These are phyloP conservation scores for Cheilosia vulpina DNA, from an alignment of 2,888 invertebrate genomes.

Conservation along the genomic window DNA sequence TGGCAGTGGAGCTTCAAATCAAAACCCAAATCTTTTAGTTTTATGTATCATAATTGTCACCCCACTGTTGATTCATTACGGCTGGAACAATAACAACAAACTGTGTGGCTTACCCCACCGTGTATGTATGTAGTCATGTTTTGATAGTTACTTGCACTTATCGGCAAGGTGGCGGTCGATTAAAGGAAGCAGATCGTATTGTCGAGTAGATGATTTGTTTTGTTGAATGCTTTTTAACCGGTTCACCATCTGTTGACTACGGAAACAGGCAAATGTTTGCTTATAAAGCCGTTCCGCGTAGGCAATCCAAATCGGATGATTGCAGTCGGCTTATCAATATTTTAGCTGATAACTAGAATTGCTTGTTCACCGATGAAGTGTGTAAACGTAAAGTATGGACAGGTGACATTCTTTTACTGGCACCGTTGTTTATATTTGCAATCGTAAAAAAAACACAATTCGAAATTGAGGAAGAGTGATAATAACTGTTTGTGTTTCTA, in stretches of 20 bases:
- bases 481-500: neutral
- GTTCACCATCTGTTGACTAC: constrained; percentile 44
- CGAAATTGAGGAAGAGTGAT: neutral
- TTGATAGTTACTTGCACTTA: neutral
- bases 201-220: constrained; percentile 34
- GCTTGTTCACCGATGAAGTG: constrained; percentile 9
- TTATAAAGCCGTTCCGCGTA: constrained; percentile 26
- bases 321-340: constrained; percentile 17
- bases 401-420: constrained; percentile 18
- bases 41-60: constrained; percentile 9
- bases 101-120: neutral
- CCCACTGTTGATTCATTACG: constrained; percentile 38
- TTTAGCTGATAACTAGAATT: neutral
- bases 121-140: neutral
- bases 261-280: constrained; percentile 6
- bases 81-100: no score
- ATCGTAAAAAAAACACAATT: neutral
- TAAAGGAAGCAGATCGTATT: neutral
- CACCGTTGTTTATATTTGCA: constrained; percentile 26
- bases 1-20: neutral
- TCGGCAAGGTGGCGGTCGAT: neutral
- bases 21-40: constrained; percentile 20
- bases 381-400: neutral
- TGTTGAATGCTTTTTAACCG: constrained; percentile 13
- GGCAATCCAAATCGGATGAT: constrained; percentile 43